Percentiles rank a stretch among this genome's conserved stretches.
Evolutionary conservation across 2,113 vertebrate genomes (phyloP).

Genomic region (Scolopax mira): DNA sequence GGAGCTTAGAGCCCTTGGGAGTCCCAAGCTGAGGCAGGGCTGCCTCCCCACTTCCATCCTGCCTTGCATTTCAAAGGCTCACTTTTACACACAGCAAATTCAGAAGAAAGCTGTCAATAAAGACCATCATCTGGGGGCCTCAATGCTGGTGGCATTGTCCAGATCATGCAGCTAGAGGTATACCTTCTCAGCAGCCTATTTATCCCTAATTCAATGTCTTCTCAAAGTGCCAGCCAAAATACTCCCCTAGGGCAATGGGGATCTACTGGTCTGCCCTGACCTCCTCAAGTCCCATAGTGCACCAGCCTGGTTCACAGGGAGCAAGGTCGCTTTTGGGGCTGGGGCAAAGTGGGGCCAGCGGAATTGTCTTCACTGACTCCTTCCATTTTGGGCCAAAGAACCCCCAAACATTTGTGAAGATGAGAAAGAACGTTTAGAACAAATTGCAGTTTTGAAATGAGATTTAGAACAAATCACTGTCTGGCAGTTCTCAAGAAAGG

Average conservation of each 20-base stretch:
- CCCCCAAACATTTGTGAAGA: background rate
- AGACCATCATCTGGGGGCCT: background rate
- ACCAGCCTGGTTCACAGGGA: background rate
- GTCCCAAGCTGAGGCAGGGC: background rate
- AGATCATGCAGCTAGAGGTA: background rate
- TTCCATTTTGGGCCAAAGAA: background rate
- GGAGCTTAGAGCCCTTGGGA: background rate
- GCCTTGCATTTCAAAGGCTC: background rate
- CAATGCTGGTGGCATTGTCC: background rate
- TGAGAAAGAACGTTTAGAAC: background rate
- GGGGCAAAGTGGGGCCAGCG: background rate
- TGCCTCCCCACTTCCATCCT: background rate
- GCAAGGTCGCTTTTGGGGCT: accelerated
- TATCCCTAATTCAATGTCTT: background rate
- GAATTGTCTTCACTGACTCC: background rate
- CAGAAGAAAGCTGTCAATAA: background rate
- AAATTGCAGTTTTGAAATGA: background rate
- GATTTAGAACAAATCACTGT: background rate
- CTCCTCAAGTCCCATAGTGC: background rate
- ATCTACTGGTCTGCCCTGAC: background rate
- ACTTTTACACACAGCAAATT: accelerated
- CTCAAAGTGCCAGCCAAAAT: background rate
- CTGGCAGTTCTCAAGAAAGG: background rate
- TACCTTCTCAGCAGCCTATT: background rate
- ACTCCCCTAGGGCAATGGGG: background rate